Base-by-base conservation (phyloP, 2,888 invertebrate species). In the Peribatodes rhomboidaria region DNA sequence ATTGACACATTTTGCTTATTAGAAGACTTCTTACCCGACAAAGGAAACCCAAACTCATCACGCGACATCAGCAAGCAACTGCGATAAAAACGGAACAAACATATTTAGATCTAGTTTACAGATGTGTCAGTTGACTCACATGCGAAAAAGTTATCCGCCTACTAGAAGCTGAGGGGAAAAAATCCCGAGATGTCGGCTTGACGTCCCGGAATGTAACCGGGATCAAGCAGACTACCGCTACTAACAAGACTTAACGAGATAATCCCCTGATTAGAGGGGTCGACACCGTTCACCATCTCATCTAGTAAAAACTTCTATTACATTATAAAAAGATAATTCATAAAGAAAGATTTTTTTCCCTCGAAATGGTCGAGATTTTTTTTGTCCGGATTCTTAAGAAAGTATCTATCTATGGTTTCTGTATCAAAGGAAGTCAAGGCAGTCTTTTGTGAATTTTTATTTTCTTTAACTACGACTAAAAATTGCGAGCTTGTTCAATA, bases 261-360 rank as follows among this genome's bases (percentile, higher is more conserved):
- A 83, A 86, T 84, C 85, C 82, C 75, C 72, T 78, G 86, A 86
- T 86, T 86, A 86, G 79, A 73, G 75, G 77, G 83, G 80, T 75
- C 76, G 77, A 76, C 79, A 75, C 74, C 75, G 74, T 74, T 77
- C 74, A 61, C 74, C 73, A 68, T 75, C 74, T 73, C 73, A 76
- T 75, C 75, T 73, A 68, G 72, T 73, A 78, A 76, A 72, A 69
- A 63, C 68, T 69, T 33, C 62, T 54, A 56, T 61, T 67, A 65
- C 54, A 64, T 58, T 65, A 42, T 61, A 64, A 61, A 62, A 68
- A 64, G 47, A 66, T 66, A 67, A 50, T 65, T 64, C 50, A 41
- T 20, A 63, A 69, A 73, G 64, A 54, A 47, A 56, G 41, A 41
- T 4, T 2, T 37, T 55, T 64, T 37, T 47, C 11, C 35, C 16